Evolutionary conservation across 2,797 vertebrate genomes (phyloP), one percentile per base, ranked within the genome.

Genomic region (Melopsittacus undulatus): DNA sequence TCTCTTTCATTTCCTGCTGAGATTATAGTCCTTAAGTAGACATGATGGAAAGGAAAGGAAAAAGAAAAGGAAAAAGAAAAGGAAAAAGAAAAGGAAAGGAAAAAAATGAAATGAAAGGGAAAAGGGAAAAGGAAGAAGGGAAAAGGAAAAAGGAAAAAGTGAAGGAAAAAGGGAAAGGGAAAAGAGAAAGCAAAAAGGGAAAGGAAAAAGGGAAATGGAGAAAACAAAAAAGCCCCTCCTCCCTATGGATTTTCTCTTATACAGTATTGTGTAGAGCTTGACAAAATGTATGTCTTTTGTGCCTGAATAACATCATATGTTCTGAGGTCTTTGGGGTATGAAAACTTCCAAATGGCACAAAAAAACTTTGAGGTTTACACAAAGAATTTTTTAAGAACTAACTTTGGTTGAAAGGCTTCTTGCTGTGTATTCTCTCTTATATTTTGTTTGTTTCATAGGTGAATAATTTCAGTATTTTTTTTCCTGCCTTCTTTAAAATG

Each of bases 211-310:
- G 5, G 3, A 5, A 8, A 27, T 7, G 3, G 10, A 82, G 38
- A 59, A 7, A 59, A 7, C 13, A 7, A 2, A 5, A 20, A 51
- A 52, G 4, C 0, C 1, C 2, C 2, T 27, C 12, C 9, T 46
- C 9, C 9, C 15, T 43, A 30, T 34, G n/a, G n/a, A 42, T 63
- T 78, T 89, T 91, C 18, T 73, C 26, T 20, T 36, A 13, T 63
- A 56, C 38, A 11, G 17, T 40, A n/a, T 82, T 10, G 9, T 5
- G 10, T 14, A 63, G 36, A 63, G 72, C 57, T 83, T 51, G 18
- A 94, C 46, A 79, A 92, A 89, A 91, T 45, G 4, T 42, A 11
- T 52, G 30, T 59, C 32, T 62, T 72, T 77, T 78, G 14, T 46
- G 96, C 43, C 40, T 87, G 85, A 92, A 48, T 70, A 69, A 82